Evolutionary conservation across 2,888 invertebrate species (phyloP), one percentile per base, ranked within the genome.

Genomic region (Notocelia uddmanniana): DNA sequence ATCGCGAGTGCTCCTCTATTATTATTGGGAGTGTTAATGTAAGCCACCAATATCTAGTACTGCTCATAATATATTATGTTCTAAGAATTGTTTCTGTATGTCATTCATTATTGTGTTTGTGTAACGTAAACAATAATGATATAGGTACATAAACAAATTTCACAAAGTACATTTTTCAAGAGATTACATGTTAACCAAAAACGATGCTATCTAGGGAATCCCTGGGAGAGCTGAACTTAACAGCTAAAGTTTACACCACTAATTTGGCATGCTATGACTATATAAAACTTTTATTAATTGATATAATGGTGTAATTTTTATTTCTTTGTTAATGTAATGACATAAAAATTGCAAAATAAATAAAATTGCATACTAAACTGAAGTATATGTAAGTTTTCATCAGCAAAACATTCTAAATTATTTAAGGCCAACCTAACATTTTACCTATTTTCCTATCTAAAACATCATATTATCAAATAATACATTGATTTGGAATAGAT

Each of bases 221-320:
- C 68, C 58, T 68, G 59, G 68, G 60, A 62, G 60, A 19, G 19
- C 26, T 54, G 11, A 54, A 54, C 1, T 15, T 54, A n/a, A 15
- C 6, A 37, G 31, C 52, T 34, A 64, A 52, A 23, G 0, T 6
- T 21, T 64, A 37, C 6, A 41, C 18, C 23, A 50, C 19, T 50
- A 23, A 54, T n/a, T 41, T 54, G 19, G 8, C n/a, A 19, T 41
- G n/a, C n/a, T n/a, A n/a, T n/a, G n/a, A n/a, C n/a, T n/a, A n/a
- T n/a, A n/a, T n/a, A n/a, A n/a, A n/a, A n/a, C n/a, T n/a, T n/a
- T 31, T 31, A 6, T 31, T 31, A 31, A 0, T n/a, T n/a, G n/a
- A n/a, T n/a, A n/a, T n/a, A n/a, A n/a, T n/a, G n/a, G n/a, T n/a
- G n/a, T n/a, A n/a, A n/a, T n/a, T n/a, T n/a, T n/a, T n/a, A n/a